These are phyloP conservation scores for Triplophysa tibetana DNA, from an alignment of 2,113 vertebrate genomes.

Conservation along the genomic window DNA sequence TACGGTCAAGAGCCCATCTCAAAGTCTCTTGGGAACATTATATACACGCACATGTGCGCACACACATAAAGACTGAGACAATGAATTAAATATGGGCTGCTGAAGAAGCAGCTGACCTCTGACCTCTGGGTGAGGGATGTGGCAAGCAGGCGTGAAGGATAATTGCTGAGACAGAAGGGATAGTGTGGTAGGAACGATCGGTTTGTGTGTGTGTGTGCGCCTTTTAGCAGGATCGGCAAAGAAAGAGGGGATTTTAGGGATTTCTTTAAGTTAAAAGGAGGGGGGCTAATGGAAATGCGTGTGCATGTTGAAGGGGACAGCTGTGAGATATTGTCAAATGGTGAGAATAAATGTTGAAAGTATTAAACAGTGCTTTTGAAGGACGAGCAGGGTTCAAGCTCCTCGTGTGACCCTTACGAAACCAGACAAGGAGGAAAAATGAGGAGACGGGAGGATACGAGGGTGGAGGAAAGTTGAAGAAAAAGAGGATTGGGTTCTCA, in stretches of 20 bases:
- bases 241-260: neutral
- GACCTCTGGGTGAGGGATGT: slow-evolving; percentile 37
- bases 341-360: slow-evolving; percentile 21
- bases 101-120: slow-evolving; percentile 49
- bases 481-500: neutral
- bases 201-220: slow-evolving; percentile 15
- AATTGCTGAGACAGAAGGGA: slow-evolving; percentile 44
- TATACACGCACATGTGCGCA: slow-evolving; percentile 19
- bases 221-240: neutral
- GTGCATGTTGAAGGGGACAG: neutral
- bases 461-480: no score
- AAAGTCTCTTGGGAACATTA: slow-evolving; percentile 35
- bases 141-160: slow-evolving; percentile 49
- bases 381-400: slow-evolving; percentile 15
- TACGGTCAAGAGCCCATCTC: slow-evolving; percentile 39
- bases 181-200: slow-evolving; percentile 6
- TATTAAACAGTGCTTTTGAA: slow-evolving; percentile 19
- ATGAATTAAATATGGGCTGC: slow-evolving; percentile 57
- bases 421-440: neutral
- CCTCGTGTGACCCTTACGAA: slow-evolving; percentile 3
- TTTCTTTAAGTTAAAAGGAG: neutral
- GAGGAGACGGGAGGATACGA: neutral
- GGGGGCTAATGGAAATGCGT: slow-evolving; percentile 3
- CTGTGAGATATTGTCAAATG: slow-evolving; percentile 22
- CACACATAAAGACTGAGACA: slow-evolving; percentile 14